phyloP scores from a whole-genome alignment of 2,113 vertebrate genomes.

The Sinocyclocheilus grahami region DNA sequence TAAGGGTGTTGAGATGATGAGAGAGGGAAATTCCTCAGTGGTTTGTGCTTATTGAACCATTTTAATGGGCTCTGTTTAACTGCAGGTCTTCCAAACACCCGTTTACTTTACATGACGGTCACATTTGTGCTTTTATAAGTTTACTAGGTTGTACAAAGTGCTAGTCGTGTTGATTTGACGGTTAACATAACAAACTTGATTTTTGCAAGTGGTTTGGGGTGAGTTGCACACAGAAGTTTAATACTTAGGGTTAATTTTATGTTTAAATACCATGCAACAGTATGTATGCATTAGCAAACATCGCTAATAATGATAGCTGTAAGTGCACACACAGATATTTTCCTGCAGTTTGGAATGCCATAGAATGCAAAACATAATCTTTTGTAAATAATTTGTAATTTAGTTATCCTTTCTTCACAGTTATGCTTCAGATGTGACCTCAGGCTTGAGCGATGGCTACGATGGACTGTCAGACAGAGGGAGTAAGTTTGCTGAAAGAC shows the following conservation, averaged over 20 bases:
- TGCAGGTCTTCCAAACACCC: neutral
- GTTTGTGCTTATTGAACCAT: slow-evolving; percentile 1
- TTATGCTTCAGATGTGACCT: slow-evolving; percentile 88
- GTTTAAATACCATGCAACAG: too few species aligned
- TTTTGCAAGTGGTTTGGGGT: too few species aligned
- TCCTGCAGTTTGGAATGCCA: neutral
- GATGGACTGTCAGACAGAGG: slow-evolving; percentile 82
- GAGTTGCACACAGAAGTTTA: too few species aligned
- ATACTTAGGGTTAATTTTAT: too few species aligned
- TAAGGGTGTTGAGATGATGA: slow-evolving; percentile 4
- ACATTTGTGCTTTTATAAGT: neutral
- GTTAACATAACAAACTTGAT: neutral
- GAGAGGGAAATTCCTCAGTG: slow-evolving; percentile 9
- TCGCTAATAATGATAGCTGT: too few species aligned
- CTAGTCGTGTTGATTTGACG: neutral
- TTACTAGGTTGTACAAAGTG: neutral
- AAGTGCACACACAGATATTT: neutral
- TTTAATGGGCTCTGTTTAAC: neutral
- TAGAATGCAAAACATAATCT: neutral
- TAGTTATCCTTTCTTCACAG: slow-evolving; percentile 65
- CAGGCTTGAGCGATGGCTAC: slow-evolving; percentile 85
- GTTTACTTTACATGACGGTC: slow-evolving; percentile 4
- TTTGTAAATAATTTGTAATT: neutral
- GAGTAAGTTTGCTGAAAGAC: slow-evolving; percentile 66
- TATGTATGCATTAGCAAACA: too few species aligned